Conservation (phyloP, 1,140 invertebrate species). For the Schlechtendalia chinensis region DNA sequence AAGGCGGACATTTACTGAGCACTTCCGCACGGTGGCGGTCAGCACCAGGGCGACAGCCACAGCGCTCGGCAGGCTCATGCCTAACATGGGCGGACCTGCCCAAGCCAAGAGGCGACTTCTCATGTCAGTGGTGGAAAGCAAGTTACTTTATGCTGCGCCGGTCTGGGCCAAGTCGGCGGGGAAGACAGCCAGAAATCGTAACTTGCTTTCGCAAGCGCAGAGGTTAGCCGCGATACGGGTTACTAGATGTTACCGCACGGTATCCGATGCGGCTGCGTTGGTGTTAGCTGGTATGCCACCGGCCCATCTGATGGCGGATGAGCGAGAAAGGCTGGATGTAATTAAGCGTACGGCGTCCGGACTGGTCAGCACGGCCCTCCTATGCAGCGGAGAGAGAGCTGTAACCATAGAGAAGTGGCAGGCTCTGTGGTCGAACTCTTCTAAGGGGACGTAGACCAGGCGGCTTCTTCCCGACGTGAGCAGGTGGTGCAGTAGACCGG, state of each 20-base stretch:
- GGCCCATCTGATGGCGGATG: too few species aligned
- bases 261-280: too few species aligned
- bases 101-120: too few species aligned
- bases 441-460: not conserved
- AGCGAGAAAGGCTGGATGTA: not conserved
- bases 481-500: not conserved
- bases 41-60: not conserved
- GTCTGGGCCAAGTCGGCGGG: not conserved
- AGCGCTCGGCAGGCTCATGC: not conserved
- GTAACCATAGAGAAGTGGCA: not conserved
- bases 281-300: too few species aligned
- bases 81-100: too few species aligned
- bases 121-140: too few species aligned
- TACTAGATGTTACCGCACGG: too few species aligned
- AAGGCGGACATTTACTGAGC: not conserved
- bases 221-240: fast-evolving
- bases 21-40: not conserved
- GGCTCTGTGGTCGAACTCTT: not conserved
- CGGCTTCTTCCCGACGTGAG: not conserved
- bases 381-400: not conserved
- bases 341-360: not conserved
- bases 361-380: fast-evolving
- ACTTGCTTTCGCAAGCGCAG: too few species aligned
- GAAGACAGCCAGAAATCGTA: too few species aligned
- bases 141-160: too few species aligned